Evolutionary conservation across 2,888 invertebrate genomes (phyloP).

Genomic region (Drosophila merina): DNA sequence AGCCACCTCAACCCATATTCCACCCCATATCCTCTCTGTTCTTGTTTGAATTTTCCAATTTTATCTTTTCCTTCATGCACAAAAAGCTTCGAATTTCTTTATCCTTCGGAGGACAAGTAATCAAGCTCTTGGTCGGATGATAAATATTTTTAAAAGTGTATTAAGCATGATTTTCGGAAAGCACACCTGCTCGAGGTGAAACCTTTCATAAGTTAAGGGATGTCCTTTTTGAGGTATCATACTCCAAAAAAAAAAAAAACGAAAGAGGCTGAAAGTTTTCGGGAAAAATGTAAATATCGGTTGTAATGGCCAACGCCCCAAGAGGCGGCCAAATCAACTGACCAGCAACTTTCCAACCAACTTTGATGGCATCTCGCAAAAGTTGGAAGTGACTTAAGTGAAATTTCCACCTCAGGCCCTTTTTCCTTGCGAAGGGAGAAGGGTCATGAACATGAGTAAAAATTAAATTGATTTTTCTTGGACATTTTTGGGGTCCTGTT

Average conservation of each 20-base stretch:
- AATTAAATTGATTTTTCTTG: slow-evolving; percentile 75
- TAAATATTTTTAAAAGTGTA: not conserved
- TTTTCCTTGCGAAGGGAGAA: slow-evolving; percentile 12
- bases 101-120: slow-evolving; percentile 10
- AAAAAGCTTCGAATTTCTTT: slow-evolving; percentile 38
- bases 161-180: not conserved
- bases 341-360: slow-evolving; percentile 51
- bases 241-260: slow-evolving; percentile 6
- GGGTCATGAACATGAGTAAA: slow-evolving; percentile 62
- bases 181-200: slow-evolving; percentile 26
- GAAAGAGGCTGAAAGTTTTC: slow-evolving; percentile 18
- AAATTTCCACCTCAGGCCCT: slow-evolving; percentile 61
- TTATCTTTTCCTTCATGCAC: slow-evolving; percentile 29
- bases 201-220: slow-evolving; percentile 27
- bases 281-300: slow-evolving; percentile 70
- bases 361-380: slow-evolving; percentile 62
- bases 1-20: slow-evolving; percentile 6
- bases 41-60: slow-evolving; percentile 52
- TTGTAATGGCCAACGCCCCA: slow-evolving; percentile 62
- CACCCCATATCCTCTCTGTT: slow-evolving; percentile 7
- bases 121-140: not conserved
- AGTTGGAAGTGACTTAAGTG: slow-evolving; percentile 77
- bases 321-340: slow-evolving; percentile 49
- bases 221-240: slow-evolving; percentile 11
- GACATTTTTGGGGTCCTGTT: slow-evolving; percentile 54